Conservation (phyloP, 2,888 invertebrate species). For the Oscheius sp. region DNA sequence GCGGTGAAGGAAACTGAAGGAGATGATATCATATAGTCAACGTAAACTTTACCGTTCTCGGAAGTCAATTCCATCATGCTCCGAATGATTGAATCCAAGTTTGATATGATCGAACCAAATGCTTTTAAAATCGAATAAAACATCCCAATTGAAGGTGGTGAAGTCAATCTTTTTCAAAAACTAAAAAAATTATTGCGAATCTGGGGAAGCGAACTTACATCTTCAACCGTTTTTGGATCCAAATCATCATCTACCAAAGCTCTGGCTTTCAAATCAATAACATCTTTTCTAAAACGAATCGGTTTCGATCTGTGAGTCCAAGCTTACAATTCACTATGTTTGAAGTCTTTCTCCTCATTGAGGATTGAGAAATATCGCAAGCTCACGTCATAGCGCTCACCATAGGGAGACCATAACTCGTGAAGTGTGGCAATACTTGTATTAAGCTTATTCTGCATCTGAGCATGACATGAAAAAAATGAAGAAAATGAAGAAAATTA, state of each 20-base stretch:
- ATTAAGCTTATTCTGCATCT: neutral
- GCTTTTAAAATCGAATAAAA: slow-evolving; percentile 6
- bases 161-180: neutral
- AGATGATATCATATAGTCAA: neutral
- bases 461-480: neutral
- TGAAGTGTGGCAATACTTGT: neutral
- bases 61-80: neutral
- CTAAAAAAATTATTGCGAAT: neutral
- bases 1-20: slow-evolving; percentile 1
- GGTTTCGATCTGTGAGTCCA: neutral
- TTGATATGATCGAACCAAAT: slow-evolving; percentile 12
- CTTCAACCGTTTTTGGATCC: neutral
- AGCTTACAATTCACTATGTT: neutral
- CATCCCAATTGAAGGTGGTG: neutral
- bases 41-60: neutral
- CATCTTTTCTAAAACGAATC: neutral
- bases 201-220: no score
- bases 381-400: neutral
- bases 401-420: neutral
- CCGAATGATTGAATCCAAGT: neutral
- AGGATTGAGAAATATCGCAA: neutral
- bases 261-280: neutral
- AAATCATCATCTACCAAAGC: neutral
- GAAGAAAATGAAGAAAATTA: neutral
- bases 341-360: neutral